phyloP scores from a whole-genome alignment of 2,113 vertebrate genomes.

The Ahaetulla prasina region DNA sequence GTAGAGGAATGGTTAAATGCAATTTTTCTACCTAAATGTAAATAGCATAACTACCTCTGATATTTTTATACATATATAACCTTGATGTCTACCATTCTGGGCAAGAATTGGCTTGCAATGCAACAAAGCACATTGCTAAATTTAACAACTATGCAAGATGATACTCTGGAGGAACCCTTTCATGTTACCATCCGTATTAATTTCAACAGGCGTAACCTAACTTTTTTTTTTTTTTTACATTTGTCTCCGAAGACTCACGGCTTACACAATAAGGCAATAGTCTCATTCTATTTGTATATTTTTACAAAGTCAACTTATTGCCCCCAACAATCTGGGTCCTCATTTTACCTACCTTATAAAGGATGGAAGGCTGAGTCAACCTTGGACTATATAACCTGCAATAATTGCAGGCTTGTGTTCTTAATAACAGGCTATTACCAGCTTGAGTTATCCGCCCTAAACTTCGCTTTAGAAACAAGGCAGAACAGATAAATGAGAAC shows the following conservation, averaged over 20 bases:
- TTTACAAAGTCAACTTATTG: too few relatives aligned
- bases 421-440: too few relatives aligned
- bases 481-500: slow-evolving; percentile 47
- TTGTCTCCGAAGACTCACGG: too few relatives aligned
- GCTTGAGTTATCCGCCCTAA: too few relatives aligned
- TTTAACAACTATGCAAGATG: slow-evolving; percentile 27
- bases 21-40: not conserved
- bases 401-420: too few relatives aligned
- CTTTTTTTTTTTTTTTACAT: too few relatives aligned
- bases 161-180: slow-evolving; percentile 52
- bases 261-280: too few relatives aligned
- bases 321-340: too few relatives aligned
- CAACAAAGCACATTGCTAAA: slow-evolving; percentile 32
- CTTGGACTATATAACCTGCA: too few relatives aligned
- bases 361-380: too few relatives aligned
- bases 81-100: slow-evolving; percentile 28
- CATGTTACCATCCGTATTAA: slow-evolving; percentile 57
- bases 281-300: too few relatives aligned
- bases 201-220: slow-evolving; percentile 62
- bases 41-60: not conserved
- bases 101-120: slow-evolving; percentile 37
- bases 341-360: too few relatives aligned
- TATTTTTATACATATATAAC: slow-evolving; percentile 29
- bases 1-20: not conserved
- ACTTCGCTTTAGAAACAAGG: slow-evolving; percentile 51